Base-by-base conservation (phyloP, 2,797 vertebrate genomes). In the Tarsius wallacei region DNA sequence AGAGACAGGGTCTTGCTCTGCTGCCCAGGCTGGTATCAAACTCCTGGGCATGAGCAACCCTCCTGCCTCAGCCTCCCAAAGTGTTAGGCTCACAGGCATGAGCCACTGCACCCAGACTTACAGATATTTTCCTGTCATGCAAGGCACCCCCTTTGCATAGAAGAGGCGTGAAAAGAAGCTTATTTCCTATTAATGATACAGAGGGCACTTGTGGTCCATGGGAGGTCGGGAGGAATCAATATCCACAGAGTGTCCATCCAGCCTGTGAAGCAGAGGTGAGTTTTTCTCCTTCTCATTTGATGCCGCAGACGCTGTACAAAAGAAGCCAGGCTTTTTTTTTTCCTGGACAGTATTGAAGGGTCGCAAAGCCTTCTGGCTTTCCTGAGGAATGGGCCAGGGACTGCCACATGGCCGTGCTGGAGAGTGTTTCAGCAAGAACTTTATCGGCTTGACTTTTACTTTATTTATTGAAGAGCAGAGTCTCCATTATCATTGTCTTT, bases 211-310 rank as follows among this genome's bases (percentile, higher is more conserved):
- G 55, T 97, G 94, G 94, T 97, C 91, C 94, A 81, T 91, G 95
- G 94, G 91, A 97, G 96, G 90, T 96, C 92, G 68, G 64, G 81
- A 95, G 90, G 76, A 66, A 97, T 98, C 97, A 2, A 97, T 98
- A 97, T 63, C 78, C 47, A 19, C 95, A 95, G 98, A 98, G 98
- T 98, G 98, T 98, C 97, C 95, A 96, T 98, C 97, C 98, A 97
- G 97, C 96, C 98, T 98, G 7, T 53, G 96, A 95, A 97, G 96
- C 95, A 96, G 97, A 98, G 97, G 97, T 96, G 98, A 98, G 42
- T 80, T 97, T 96, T 96, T 97, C 96, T 97, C 97, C 97, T 92
- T 96, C 88, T 94, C 96, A 91, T 95, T 96, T 89, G 96, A 97
- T 97, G 90, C 96, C 95, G 66, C 82, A 94, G 97, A 91, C 97